Base-by-base conservation (phyloP, 2,888 invertebrate genomes). In the Eubasilissa splendida region DNA sequence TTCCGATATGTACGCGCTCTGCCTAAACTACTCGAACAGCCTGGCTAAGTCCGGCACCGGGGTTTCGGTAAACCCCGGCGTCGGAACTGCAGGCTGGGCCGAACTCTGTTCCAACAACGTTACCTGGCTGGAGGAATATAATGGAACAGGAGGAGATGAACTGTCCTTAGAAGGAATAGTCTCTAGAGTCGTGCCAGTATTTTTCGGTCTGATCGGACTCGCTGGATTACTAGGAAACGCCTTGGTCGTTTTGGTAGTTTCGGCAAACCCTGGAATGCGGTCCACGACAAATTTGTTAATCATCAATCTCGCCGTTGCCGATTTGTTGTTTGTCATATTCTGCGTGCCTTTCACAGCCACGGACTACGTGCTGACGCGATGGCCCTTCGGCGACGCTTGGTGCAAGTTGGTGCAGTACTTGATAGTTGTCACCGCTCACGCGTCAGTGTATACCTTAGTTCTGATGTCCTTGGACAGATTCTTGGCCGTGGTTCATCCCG, bases 261-360 rank as follows among this genome's bases (percentile, higher is more conserved):
- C 95, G 12, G 95, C 95, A 65, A 96, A 97, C 89, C 95, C 96
- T 85, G 95, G 96, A 86, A 98, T 98, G 97, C 92, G 97, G 85
- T 97, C 96, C 56, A 97, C 97, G 7, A 98, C 98, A 71, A 98
- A 98, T 88, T 92, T 97, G 65, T 92, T 98, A 52, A 97, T 98
- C 85, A 95, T 97, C 82, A 97, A 96, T 87, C 89, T 97, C 83
- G 97, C 97, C 3, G 91, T 97, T 50, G 97, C 98, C 58, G 98
- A 98, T 87, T 90, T 98, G 52, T 92, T 96, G 52, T 98, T 98
- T 88, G 96, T 98, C 63, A 93, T 97, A 76, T 96, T 97, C 88
- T 98, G 98, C 89, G 97, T 98, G 22, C 98, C 98, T 0, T 97
- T 97, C 88, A 98, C 98, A 0, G 97, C 97, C 0, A 94, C 96